Evolutionary conservation across 2,113 vertebrate species (phyloP).

Genomic region (Argyrosomus japonicus): DNA sequence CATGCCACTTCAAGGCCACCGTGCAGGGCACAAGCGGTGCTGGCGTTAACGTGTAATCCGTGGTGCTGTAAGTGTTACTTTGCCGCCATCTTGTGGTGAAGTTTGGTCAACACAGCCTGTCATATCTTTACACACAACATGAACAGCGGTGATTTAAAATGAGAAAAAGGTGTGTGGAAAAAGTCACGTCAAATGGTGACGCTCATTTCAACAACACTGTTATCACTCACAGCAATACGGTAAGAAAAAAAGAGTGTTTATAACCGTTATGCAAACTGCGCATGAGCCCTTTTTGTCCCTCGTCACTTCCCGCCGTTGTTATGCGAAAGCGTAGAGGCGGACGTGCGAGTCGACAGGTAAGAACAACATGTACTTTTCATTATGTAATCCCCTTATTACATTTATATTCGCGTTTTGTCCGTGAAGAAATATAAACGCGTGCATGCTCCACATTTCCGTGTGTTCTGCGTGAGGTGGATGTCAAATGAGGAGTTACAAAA

Average conservation of each 20-base stretch:
- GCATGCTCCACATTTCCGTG: rapidly evolving
- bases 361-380: constrained; percentile 48
- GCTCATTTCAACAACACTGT: not conserved
- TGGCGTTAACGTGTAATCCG: not conserved
- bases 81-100: constrained; percentile 65
- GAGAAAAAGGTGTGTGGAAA: too few relatives aligned
- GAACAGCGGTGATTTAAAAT: not conserved
- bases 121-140: not conserved
- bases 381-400: rapidly evolving
- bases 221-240: not conserved
- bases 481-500: rapidly evolving
- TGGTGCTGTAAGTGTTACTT: not conserved
- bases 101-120: not conserved
- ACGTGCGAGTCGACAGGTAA: constrained; percentile 41
- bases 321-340: not conserved
- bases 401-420: not conserved
- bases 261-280: not conserved
- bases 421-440: rapidly evolving
- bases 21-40: not conserved
- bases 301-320: constrained; percentile 51
- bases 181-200: not conserved
- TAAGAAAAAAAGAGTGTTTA: too few relatives aligned
- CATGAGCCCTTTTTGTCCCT: constrained; percentile 20
- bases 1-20: not conserved
- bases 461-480: not conserved